Conservation (phyloP, 2,888 invertebrate genomes). For the Lypha dubia region DNA sequence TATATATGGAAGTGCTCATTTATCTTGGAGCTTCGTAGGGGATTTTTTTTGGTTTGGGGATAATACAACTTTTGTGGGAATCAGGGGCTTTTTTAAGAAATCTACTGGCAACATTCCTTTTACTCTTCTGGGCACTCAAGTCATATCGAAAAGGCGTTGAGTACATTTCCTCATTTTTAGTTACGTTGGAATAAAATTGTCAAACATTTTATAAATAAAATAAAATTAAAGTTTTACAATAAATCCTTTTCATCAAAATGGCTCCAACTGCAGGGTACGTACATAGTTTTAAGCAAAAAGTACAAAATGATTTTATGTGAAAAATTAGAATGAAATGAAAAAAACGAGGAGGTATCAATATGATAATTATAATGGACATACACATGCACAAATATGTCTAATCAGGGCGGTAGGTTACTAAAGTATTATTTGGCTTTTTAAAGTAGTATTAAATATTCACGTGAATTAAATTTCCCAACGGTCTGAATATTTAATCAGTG, state of each 20-base stretch:
- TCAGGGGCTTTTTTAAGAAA: too few species aligned
- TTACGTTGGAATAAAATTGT: conserved; percentile 47
- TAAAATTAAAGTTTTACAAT: conserved; percentile 42
- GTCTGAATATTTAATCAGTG: too few species aligned
- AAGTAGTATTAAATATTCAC: neutral
- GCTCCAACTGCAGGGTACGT: conserved; percentile 69
- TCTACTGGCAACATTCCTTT: conserved; percentile 32
- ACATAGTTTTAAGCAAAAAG: conserved; percentile 23
- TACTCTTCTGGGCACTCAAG: conserved; percentile 44
- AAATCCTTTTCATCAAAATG: conserved; percentile 55
- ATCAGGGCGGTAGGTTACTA: conserved; percentile 70
- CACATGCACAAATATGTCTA: conserved; percentile 25
- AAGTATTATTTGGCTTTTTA: conserved; percentile 54
- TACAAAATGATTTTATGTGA: neutral
- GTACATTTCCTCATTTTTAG: conserved; percentile 48
- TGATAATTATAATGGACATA: conserved; percentile 52
- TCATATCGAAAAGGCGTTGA: conserved; percentile 67
- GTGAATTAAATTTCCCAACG: neutral
- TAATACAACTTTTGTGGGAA: too few species aligned
- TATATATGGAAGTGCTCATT: too few species aligned
- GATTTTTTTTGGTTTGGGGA: too few species aligned
- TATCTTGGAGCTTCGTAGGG: too few species aligned
- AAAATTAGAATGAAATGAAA: conserved; percentile 10
- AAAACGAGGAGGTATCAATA: conserved; percentile 57
- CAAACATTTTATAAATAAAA: conserved; percentile 36